Evolutionary conservation across 2,888 invertebrate genomes (phyloP).

Genomic region (Tetramorium bicarinatum): DNA sequence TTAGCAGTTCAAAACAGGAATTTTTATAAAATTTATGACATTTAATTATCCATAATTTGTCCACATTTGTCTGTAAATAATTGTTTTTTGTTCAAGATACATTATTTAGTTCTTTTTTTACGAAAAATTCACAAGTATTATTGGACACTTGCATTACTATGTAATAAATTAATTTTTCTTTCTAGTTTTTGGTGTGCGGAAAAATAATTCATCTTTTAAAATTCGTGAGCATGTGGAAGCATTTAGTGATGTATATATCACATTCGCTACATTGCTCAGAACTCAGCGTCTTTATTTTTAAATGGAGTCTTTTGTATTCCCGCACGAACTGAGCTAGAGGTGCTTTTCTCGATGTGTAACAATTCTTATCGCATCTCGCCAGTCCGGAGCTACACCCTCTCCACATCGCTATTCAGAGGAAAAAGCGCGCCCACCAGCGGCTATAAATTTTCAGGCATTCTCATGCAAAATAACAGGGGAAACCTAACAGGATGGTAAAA

Average conservation of each 20-base stretch:
- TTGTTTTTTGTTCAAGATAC: too few species aligned
- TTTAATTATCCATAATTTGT: too few species aligned
- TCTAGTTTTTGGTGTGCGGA: background rate
- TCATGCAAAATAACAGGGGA: constrained; percentile 24
- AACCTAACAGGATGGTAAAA: background rate
- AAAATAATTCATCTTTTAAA: background rate
- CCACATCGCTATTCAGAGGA: constrained; percentile 9
- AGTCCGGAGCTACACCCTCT: constrained; percentile 9
- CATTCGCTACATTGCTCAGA: background rate
- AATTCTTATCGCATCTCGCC: constrained; percentile 44
- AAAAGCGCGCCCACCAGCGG: background rate
- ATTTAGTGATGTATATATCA: background rate
- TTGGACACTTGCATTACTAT: background rate
- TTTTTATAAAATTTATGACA: too few species aligned
- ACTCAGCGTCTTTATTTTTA: constrained; percentile 37
- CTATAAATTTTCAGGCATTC: constrained; percentile 36
- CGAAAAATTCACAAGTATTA: background rate
- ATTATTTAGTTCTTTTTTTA: background rate
- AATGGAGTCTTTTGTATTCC: constrained; percentile 42
- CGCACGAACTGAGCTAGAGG: background rate
- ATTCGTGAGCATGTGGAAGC: background rate
- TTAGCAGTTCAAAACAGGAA: too few species aligned
- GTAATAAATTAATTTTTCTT: background rate
- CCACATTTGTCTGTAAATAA: too few species aligned
- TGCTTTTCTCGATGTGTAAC: constrained; percentile 37